Conservation (phyloP, 1,140 invertebrate species). For the Physella acuta region DNA sequence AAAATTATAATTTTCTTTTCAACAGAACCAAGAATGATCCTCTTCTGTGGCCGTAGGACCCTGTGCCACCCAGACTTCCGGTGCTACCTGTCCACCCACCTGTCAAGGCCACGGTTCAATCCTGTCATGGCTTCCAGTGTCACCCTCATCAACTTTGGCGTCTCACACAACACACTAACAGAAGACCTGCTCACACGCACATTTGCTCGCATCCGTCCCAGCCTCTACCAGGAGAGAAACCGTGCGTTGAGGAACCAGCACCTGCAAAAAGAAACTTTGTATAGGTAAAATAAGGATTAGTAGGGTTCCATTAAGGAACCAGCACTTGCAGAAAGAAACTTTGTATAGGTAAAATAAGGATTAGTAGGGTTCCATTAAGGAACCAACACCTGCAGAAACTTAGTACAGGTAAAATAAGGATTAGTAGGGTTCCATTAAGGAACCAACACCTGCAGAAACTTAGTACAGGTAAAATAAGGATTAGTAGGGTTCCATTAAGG, state of each 20-base stretch:
- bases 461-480: too few relatives aligned
- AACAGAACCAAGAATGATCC: slow-evolving; percentile 54
- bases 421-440: too few relatives aligned
- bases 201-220: slow-evolving; percentile 50
- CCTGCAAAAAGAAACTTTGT: slow-evolving; percentile 46
- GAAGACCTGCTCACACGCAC: slow-evolving; percentile 52
- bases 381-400: too few relatives aligned
- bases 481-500: too few relatives aligned
- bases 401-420: too few relatives aligned
- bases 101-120: slow-evolving; percentile 49
- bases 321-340: too few relatives aligned
- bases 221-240: slow-evolving; percentile 45
- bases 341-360: too few relatives aligned
- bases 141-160: slow-evolving; percentile 55
- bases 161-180: slow-evolving; percentile 52
- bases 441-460: too few relatives aligned
- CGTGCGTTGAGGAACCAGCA: slow-evolving; percentile 46
- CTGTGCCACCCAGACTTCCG: slow-evolving; percentile 54
- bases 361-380: too few relatives aligned
- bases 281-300: too few relatives aligned
- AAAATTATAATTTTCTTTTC: neutral
- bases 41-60: slow-evolving; percentile 52
- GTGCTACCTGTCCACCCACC: slow-evolving; percentile 49
- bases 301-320: too few relatives aligned
- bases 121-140: slow-evolving; percentile 49